Percentiles rank a stretch among this genome's conserved stretches.
phyloP scores from a whole-genome alignment of 2,888 invertebrate species.

The Spilarctia lutea region DNA sequence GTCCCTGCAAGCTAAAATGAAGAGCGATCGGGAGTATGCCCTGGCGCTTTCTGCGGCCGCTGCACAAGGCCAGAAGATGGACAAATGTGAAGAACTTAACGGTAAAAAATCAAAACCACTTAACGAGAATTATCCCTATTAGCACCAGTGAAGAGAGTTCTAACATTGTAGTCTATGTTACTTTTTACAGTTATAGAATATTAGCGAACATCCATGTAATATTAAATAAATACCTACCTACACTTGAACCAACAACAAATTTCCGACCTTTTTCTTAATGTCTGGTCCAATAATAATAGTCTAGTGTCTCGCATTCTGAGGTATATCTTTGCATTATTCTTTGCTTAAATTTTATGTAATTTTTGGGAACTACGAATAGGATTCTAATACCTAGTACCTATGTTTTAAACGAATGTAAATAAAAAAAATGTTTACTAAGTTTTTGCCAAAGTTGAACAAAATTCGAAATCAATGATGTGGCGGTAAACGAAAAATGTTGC shows the following conservation, averaged over 20 bases:
- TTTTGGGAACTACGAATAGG: neutral
- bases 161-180: constrained; percentile 17
- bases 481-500: neutral
- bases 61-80: constrained; percentile 93
- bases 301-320: neutral
- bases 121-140: constrained; percentile 39
- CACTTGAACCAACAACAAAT: neutral
- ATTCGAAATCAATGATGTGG: neutral
- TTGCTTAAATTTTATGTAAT: neutral
- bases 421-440: neutral
- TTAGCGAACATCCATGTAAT: neutral
- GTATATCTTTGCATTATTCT: neutral
- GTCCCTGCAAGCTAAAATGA: constrained; percentile 94
- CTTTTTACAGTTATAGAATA: constrained; percentile 19
- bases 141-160: constrained; percentile 26
- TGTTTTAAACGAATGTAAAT: neutral
- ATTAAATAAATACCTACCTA: neutral
- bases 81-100: constrained; percentile 90
- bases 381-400: neutral
- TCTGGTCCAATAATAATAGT: too few relatives aligned
- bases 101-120: constrained; percentile 71
- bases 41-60: constrained; percentile 93
- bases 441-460: neutral
- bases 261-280: neutral
- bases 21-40: constrained; percentile 97